These are phyloP conservation scores for Sebastes aleutianus DNA, from an alignment of 2,797 vertebrate genomes.

Conservation along the genomic window DNA sequence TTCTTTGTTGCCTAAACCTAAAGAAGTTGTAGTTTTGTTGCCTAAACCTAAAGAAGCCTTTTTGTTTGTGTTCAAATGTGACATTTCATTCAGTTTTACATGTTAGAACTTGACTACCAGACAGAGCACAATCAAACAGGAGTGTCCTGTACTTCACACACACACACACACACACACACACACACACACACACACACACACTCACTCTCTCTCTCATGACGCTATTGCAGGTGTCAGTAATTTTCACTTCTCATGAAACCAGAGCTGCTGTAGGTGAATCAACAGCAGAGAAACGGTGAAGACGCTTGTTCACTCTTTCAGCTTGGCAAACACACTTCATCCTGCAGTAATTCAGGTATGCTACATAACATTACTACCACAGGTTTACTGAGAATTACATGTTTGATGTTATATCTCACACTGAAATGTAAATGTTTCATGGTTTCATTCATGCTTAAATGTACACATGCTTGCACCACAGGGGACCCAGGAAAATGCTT, in stretches of 20 bases:
- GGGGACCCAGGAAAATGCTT: conserved; percentile 14
- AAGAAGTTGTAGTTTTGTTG: too few species aligned
- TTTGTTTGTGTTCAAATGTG: too few species aligned
- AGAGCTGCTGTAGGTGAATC: not conserved
- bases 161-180: too few species aligned
- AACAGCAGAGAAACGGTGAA: not conserved
- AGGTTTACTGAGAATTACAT: not conserved
- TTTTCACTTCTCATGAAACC: conserved; percentile 70
- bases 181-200: not conserved
- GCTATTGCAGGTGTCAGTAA: not conserved
- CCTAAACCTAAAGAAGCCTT: too few species aligned
- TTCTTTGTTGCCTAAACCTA: too few species aligned
- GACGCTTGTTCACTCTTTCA: not conserved
- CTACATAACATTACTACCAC: not conserved
- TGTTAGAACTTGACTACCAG: too few species aligned
- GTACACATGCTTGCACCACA: not conserved
- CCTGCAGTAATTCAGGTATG: conserved; percentile 29
- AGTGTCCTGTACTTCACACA: not conserved
- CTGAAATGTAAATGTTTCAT: not conserved
- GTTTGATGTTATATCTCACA: not conserved
- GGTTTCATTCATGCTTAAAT: not conserved
- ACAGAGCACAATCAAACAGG: not conserved
- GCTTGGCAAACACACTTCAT: not conserved
- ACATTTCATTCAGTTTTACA: too few species aligned
- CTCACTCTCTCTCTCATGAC: too few species aligned